Percentiles rank a stretch among this genome's conserved stretches.
These are phyloP conservation scores for Steinernema feltiae DNA, from an alignment of 1,140 invertebrate species.

Conservation along the genomic window DNA sequence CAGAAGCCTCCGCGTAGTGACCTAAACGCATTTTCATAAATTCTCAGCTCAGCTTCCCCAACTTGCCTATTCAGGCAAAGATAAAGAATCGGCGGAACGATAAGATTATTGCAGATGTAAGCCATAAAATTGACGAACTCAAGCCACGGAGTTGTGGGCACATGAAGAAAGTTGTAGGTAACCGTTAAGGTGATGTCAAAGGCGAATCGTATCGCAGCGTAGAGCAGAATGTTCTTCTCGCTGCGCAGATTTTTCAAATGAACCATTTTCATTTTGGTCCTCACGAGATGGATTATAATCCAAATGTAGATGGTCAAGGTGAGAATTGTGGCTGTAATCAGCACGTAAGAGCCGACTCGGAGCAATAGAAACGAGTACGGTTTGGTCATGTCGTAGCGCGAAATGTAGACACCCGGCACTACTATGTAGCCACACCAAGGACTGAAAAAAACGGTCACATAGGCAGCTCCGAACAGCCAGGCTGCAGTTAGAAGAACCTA, in stretches of 20 bases:
- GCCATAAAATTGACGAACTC: neutral
- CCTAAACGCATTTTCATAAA: too few relatives aligned
- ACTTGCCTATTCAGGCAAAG: neutral
- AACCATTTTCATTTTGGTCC: neutral
- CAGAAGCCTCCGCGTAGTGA: too few relatives aligned
- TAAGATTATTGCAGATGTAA: neutral
- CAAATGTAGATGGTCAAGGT: neutral
- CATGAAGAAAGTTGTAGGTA: neutral
- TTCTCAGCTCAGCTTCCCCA: too few relatives aligned
- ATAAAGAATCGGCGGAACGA: neutral
- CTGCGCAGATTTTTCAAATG: neutral
- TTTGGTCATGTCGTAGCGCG: neutral
- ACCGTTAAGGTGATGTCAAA: neutral
- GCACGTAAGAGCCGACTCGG: neutral
- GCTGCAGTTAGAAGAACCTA: neutral
- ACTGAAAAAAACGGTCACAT: neutral
- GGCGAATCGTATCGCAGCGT: neutral
- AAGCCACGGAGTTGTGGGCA: neutral
- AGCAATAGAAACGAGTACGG: neutral
- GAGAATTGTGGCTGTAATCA: neutral
- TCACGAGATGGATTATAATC: neutral
- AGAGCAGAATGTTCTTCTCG: neutral
- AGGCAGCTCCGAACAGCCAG: neutral
- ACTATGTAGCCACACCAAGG: neutral
- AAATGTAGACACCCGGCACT: neutral